phyloP scores from a whole-genome alignment of 2,113 vertebrate species.

The Gambusia holbrooki region DNA sequence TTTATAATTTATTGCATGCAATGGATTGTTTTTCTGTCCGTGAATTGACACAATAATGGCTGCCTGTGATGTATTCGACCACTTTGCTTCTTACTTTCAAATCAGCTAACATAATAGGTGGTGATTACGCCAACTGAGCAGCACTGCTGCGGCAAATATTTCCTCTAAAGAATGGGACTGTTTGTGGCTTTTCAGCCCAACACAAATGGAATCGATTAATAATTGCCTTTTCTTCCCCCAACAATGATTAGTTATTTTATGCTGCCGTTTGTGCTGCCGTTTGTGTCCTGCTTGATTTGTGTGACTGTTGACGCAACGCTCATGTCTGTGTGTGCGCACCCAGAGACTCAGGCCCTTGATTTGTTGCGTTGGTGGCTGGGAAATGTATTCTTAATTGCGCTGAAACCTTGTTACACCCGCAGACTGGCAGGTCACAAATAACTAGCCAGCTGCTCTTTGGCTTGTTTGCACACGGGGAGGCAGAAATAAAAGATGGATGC shows the following conservation, averaged over 20 bases:
- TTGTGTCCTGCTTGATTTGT: constrained; percentile 64
- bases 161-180: constrained; percentile 66
- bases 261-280: constrained; percentile 63
- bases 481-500: constrained; percentile 63
- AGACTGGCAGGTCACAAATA: constrained; percentile 77
- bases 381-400: constrained; percentile 77
- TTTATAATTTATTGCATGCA: constrained; percentile 58
- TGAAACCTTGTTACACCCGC: constrained; percentile 70
- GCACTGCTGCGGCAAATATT: constrained; percentile 59
- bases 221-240: constrained; percentile 64
- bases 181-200: constrained; percentile 61
- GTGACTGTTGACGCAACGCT: constrained; percentile 36
- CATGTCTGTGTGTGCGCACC: constrained; percentile 34
- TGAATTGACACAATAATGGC: constrained; percentile 67
- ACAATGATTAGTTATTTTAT: constrained; percentile 67
- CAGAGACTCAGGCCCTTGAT: constrained; percentile 53
- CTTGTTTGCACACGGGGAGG: constrained; percentile 42
- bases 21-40: constrained; percentile 62
- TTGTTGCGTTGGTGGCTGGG: constrained; percentile 63
- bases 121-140: constrained; percentile 59
- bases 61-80: constrained; percentile 68
- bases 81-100: constrained; percentile 72
- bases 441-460: constrained; percentile 70
- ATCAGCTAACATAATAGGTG: constrained; percentile 71
- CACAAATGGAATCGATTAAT: constrained; percentile 73